Conservation (phyloP, 2,797 vertebrate species). For the Cyprinodon diabolis region DNA sequence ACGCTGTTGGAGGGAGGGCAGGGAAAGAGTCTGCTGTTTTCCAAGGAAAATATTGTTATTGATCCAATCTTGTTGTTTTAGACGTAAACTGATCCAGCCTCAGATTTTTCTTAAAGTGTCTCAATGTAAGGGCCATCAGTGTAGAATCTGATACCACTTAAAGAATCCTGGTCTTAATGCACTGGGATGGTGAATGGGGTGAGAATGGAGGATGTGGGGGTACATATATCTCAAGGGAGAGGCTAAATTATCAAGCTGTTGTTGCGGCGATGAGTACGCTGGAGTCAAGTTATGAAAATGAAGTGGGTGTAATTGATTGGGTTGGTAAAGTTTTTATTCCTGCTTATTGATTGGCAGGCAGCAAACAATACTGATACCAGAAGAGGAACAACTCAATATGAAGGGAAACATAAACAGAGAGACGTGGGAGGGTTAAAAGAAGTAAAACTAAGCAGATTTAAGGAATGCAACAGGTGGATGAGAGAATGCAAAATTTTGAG, state of each 20-base stretch:
- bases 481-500: neutral
- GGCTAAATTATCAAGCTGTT: constrained; percentile 43
- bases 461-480: constrained; percentile 2
- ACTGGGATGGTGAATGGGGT: constrained; percentile 1
- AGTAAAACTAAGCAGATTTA: neutral
- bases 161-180: constrained; percentile 61
- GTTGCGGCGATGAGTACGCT: constrained; percentile 52
- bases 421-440: neutral
- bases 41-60: constrained; percentile 98
- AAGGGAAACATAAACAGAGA: constrained; percentile 62
- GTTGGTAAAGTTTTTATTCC: constrained; percentile 72
- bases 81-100: constrained; percentile 89
- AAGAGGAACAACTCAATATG: constrained; percentile 58
- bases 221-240: constrained; percentile 29
- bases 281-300: constrained; percentile 86
- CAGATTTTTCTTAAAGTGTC: constrained; percentile 59
- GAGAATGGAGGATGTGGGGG: neutral
- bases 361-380: constrained; percentile 70
- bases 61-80: constrained; percentile 92
- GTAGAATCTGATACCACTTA: constrained; percentile 59
- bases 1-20: neutral
- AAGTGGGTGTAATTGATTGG: constrained; percentile 86
- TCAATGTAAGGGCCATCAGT: constrained; percentile 51
- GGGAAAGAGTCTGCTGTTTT: constrained; percentile 54
- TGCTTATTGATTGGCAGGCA: constrained; percentile 66